Percentiles rank a stretch among this genome's conserved stretches.
Evolutionary conservation across 2,888 invertebrate species (phyloP).

Genomic region (Margaritifera margaritifera): DNA sequence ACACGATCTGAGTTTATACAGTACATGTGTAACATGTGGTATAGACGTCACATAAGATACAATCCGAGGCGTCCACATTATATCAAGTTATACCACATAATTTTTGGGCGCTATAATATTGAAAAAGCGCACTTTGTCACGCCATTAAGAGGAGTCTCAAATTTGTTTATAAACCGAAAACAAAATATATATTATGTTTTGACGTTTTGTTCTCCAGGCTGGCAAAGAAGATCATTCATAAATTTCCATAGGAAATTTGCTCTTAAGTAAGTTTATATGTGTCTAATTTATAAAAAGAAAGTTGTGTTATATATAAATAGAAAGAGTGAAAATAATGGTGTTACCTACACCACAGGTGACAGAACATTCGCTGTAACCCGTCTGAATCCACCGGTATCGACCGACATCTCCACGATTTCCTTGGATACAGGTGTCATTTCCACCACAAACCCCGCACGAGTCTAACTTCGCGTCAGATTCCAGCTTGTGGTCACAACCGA

Average conservation of each 20-base stretch:
- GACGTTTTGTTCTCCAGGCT: too few relatives aligned
- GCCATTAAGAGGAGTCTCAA: too few relatives aligned
- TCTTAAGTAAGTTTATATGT: neutral
- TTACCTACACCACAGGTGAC: slow-evolving; percentile 95
- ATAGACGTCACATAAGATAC: too few relatives aligned
- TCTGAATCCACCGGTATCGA: slow-evolving; percentile 81
- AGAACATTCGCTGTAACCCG: slow-evolving; percentile 85
- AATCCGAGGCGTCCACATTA: too few relatives aligned
- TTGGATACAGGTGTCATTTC: slow-evolving; percentile 77
- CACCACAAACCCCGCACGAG: slow-evolving; percentile 77
- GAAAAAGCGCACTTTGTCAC: too few relatives aligned
- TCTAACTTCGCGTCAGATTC: slow-evolving; percentile 75
- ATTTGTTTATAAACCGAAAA: too few relatives aligned
- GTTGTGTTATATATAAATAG: slow-evolving; percentile 4
- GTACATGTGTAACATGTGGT: too few relatives aligned
- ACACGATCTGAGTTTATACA: too few relatives aligned
- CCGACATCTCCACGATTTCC: slow-evolving; percentile 73
- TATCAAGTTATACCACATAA: too few relatives aligned
- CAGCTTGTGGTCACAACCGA: slow-evolving; percentile 77
- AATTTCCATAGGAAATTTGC: slow-evolving; percentile 1
- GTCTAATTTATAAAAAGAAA: slow-evolving; percentile 78
- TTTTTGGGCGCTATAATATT: too few relatives aligned
- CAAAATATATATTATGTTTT: too few relatives aligned
- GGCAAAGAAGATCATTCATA: too few relatives aligned
- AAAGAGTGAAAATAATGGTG: slow-evolving; percentile 55